A percentile compares a stretch with the other conserved stretches of the same genome.
Evolutionary conservation across 37 sponge, comb jelly and placozoan genomes (phyloP).

Genomic region (Theonella swinhoei): DNA sequence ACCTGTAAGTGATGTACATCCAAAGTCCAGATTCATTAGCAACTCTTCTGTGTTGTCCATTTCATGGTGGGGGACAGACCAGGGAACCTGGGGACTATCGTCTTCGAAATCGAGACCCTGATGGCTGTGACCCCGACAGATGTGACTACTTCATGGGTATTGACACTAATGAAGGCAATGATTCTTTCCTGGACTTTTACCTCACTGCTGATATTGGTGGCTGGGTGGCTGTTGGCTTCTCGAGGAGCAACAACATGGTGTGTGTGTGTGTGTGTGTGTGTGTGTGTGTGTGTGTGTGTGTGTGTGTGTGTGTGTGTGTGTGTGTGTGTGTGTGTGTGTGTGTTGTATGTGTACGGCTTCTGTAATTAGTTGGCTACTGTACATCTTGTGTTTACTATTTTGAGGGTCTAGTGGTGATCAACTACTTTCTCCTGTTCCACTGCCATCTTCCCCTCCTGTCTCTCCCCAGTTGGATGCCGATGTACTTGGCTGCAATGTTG

Average conservation of each 20-base stretch:
- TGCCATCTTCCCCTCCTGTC: background rate
- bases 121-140: slow-evolving; percentile 3
- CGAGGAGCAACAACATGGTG: slow-evolving; percentile 29
- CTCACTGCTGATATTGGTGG: slow-evolving; percentile 25
- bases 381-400: background rate
- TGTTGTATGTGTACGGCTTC: too few relatives aligned
- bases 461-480: slow-evolving; percentile 31
- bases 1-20: too few relatives aligned
- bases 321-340: too few relatives aligned
- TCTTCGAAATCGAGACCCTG: background rate
- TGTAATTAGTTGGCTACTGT: too few relatives aligned
- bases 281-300: too few relatives aligned
- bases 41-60: too few relatives aligned
- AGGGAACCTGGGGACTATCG: background rate
- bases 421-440: background rate
- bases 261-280: background rate
- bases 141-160: slow-evolving; percentile 27
- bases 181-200: slow-evolving; percentile 29
- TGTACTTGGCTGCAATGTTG: slow-evolving; percentile 30
- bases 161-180: background rate
- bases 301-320: too few relatives aligned
- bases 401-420: too few relatives aligned
- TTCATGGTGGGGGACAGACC: too few relatives aligned
- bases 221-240: slow-evolving; percentile 61
- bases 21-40: too few relatives aligned